Conservation (phyloP, 2,888 invertebrate genomes). For the Orchestes rusci region DNA sequence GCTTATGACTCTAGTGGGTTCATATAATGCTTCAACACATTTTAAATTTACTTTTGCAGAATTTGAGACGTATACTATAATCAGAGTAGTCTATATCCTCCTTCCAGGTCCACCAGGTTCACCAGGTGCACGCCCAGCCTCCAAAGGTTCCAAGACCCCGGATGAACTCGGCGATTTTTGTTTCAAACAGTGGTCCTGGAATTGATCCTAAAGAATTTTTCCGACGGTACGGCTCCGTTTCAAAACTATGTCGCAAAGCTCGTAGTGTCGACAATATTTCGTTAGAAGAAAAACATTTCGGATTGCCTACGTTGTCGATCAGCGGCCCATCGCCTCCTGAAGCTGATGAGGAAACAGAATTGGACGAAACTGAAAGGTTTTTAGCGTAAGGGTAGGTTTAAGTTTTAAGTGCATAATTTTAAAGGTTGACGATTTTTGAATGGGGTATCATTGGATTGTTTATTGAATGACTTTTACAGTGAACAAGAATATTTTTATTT, state of each 20-base stretch:
- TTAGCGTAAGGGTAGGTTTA: too few relatives aligned
- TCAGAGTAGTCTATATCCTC: too few relatives aligned
- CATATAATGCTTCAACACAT: too few relatives aligned
- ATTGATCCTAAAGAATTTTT: conserved; percentile 76
- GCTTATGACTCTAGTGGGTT: too few relatives aligned
- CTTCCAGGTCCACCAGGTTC: conserved; percentile 4
- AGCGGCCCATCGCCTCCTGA: conserved; percentile 30
- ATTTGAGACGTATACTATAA: too few relatives aligned
- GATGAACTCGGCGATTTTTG: conserved; percentile 81
- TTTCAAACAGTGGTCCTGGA: conserved; percentile 65
- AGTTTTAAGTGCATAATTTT: too few relatives aligned
- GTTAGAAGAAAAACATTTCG: conserved; percentile 56
- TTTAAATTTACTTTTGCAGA: too few relatives aligned
- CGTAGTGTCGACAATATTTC: conserved; percentile 65
- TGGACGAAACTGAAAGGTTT: conserved; percentile 8
- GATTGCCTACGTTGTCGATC: conserved; percentile 55
- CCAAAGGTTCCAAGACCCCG: conserved; percentile 61
- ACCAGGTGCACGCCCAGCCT: conserved; percentile 32
- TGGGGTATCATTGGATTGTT: too few relatives aligned
- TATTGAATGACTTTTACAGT: too few relatives aligned
- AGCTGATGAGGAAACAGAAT: conserved; percentile 23
- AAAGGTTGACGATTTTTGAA: too few relatives aligned
- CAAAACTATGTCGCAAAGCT: conserved; percentile 71
- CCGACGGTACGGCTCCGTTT: conserved; percentile 72
- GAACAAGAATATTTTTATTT: too few relatives aligned